A percentile compares a stretch with the other conserved stretches of the same genome.
Evolutionary conservation across 2,888 invertebrate genomes (phyloP).

Genomic region (Eucriotettix oculatus): DNA sequence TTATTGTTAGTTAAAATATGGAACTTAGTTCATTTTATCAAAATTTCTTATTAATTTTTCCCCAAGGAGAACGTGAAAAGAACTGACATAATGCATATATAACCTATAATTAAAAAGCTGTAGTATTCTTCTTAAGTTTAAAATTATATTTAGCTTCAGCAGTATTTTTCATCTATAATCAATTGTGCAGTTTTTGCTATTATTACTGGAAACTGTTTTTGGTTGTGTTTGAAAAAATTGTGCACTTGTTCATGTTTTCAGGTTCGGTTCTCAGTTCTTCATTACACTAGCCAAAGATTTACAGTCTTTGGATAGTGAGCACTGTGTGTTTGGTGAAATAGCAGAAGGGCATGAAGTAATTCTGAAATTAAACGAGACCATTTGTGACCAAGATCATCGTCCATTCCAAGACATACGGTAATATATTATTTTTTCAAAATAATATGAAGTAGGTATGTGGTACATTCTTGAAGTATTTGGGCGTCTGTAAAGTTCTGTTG

Average conservation of each 20-base stretch:
- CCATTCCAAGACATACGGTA: constrained; percentile 80
- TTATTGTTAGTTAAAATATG: neutral
- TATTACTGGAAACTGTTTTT: neutral
- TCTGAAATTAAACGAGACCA: constrained; percentile 78
- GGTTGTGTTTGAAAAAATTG: neutral
- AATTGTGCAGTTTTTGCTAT: too few species aligned
- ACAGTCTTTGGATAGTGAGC: constrained; percentile 74
- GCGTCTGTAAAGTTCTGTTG: too few species aligned
- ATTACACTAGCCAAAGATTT: constrained; percentile 78
- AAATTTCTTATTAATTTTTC: too few species aligned
- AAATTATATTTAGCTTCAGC: too few species aligned
- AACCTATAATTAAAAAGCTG: too few species aligned
- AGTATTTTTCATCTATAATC: too few species aligned
- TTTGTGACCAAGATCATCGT: constrained; percentile 75
- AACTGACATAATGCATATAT: too few species aligned
- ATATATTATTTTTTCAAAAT: neutral
- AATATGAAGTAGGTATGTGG: too few species aligned
- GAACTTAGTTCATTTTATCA: too few species aligned
- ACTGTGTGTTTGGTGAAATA: constrained; percentile 92
- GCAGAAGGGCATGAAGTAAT: constrained; percentile 81
- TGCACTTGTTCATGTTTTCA: constrained; percentile 9
- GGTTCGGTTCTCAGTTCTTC: constrained; percentile 85
- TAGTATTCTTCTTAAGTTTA: too few species aligned
- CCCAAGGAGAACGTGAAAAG: too few species aligned
- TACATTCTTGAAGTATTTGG: too few species aligned